Percentiles rank a stretch among this genome's conserved stretches.
phyloP scores from a whole-genome alignment of 1,140 invertebrate genomes.

The Melanaphis sacchari region DNA sequence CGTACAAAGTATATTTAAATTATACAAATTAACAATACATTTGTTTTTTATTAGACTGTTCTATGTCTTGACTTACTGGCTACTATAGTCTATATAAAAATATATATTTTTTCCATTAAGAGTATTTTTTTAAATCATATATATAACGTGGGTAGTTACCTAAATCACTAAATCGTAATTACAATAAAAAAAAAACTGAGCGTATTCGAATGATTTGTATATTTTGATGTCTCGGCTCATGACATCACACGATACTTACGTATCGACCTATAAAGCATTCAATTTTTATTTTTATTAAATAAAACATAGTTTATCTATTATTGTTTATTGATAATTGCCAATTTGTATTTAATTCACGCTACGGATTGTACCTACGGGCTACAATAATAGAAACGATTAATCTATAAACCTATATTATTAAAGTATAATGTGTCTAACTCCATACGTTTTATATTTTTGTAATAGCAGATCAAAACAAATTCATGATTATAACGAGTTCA shows the following conservation, averaged over 20 bases:
- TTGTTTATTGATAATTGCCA: not conserved
- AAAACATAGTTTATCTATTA: constrained; percentile 10
- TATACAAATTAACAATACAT: not conserved
- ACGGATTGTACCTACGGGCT: not conserved
- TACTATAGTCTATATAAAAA: not conserved
- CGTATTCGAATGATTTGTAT: not conserved
- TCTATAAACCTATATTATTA: not conserved
- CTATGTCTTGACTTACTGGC: not conserved
- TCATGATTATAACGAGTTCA: not conserved
- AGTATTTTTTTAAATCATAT: not conserved
- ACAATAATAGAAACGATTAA: not conserved
- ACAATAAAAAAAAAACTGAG: not conserved
- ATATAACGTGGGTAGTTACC: not conserved
- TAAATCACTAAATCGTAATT: not conserved
- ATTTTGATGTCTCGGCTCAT: not conserved
- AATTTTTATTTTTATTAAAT: not conserved
- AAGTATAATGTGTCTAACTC: not conserved
- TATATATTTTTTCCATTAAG: not conserved
- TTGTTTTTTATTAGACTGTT: not conserved
- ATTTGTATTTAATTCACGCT: not conserved
- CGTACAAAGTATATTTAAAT: too few species aligned
- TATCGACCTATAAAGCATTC: not conserved
- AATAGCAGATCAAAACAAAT: not conserved
- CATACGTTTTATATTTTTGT: not conserved
- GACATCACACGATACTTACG: too few species aligned